These are phyloP conservation scores for Aptenodytes forsteri DNA, from an alignment of 2,113 vertebrate genomes.

Conservation along the genomic window DNA sequence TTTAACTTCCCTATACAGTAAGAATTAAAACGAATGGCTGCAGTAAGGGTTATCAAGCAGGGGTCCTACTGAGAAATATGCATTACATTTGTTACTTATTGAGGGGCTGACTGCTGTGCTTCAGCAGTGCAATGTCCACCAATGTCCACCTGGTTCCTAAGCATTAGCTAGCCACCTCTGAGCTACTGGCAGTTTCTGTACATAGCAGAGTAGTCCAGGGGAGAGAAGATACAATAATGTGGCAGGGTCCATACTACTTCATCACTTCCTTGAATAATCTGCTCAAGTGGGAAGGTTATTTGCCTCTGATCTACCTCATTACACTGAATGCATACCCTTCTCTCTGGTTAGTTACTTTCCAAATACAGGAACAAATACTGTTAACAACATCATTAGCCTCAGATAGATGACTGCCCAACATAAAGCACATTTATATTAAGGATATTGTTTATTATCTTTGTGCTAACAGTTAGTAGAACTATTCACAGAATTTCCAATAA, in stretches of 20 bases:
- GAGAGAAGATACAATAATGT: background rate
- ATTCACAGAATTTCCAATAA: background rate
- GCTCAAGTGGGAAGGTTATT: background rate
- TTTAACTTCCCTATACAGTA: background rate
- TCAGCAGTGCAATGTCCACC: background rate
- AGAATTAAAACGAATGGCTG: background rate
- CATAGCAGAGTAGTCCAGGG: background rate
- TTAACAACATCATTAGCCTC: background rate
- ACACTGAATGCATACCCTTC: background rate
- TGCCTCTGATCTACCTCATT: background rate
- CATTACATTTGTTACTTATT: background rate
- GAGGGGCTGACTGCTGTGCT: background rate
- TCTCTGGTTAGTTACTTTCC: background rate
- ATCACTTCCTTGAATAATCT: background rate
- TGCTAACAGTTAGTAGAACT: background rate
- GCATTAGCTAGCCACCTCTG: background rate
- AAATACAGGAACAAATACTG: constrained; percentile 8
- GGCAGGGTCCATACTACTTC: background rate
- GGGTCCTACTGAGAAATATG: background rate
- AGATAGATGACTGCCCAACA: background rate
- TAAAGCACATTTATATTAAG: background rate
- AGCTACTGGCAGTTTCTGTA: background rate
- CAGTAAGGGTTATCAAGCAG: background rate
- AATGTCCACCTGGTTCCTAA: background rate
- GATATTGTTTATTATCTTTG: background rate